phyloP scores from a whole-genome alignment of 1,140 invertebrate genomes.

The Ephestia elutella region DNA sequence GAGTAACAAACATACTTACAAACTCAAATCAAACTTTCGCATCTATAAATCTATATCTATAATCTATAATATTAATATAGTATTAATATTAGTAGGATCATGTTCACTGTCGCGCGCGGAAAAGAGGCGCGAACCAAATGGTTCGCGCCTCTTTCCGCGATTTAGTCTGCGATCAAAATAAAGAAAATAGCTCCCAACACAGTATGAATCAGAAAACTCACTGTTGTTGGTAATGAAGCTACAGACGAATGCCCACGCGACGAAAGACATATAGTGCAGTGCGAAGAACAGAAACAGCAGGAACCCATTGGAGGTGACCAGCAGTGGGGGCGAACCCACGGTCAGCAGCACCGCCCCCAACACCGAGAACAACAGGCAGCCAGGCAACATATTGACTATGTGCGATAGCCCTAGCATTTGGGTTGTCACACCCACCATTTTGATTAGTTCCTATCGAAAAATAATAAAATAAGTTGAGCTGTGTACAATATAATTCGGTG shows the following conservation, averaged over 20 bases:
- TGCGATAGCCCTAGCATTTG: conserved; percentile 32
- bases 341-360: conserved; percentile 29
- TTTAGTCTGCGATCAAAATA: no score
- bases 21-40: no score
- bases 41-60: no score
- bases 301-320: conserved; percentile 24
- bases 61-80: no score
- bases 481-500: no score
- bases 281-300: conserved; percentile 34
- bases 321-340: conserved; percentile 17
- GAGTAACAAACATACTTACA: no score
- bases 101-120: no score
- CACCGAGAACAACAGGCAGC: conserved; percentile 33
- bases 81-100: no score
- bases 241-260: conserved; percentile 33
- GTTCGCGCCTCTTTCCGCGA: no score
- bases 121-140: no score
- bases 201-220: conserved; percentile 34
- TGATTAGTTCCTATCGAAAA: conserved; percentile 48
- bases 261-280: conserved; percentile 40
- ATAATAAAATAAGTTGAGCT: background rate
- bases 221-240: conserved; percentile 42
- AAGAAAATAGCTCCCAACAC: no score
- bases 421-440: conserved; percentile 51
- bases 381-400: conserved; percentile 38